These are phyloP conservation scores for Chanos chanos DNA, from an alignment of 2,797 vertebrate species.

Conservation along the genomic window DNA sequence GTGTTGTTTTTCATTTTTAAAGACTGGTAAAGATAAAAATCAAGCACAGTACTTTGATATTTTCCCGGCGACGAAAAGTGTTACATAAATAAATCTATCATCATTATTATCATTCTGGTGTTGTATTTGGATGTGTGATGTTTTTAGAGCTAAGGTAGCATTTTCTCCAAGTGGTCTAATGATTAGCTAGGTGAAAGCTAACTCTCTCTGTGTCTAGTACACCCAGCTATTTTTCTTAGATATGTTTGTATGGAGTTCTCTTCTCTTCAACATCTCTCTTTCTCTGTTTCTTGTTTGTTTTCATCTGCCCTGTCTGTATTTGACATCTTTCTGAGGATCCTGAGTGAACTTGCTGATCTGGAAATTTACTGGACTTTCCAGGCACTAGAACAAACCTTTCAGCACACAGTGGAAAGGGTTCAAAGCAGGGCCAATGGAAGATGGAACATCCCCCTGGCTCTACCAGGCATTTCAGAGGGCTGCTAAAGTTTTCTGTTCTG, in stretches of 20 bases:
- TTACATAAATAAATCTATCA: too few relatives aligned
- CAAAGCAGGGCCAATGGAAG: slow-evolving; percentile 23
- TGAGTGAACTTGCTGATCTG: slow-evolving; percentile 39
- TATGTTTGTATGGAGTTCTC: background rate
- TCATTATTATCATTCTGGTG: too few relatives aligned
- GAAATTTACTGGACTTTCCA: slow-evolving; percentile 45
- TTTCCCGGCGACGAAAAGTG: too few relatives aligned
- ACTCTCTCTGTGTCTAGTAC: background rate
- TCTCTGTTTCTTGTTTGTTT: background rate
- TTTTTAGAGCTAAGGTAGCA: too few relatives aligned
- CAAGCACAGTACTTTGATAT: too few relatives aligned
- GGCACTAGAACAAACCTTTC: slow-evolving; percentile 36
- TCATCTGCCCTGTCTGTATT: background rate
- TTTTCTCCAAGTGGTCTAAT: too few relatives aligned
- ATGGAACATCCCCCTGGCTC: slow-evolving; percentile 32
- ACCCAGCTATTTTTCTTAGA: background rate
- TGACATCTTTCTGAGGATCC: slow-evolving; percentile 27
- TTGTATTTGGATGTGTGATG: too few relatives aligned
- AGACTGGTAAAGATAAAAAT: too few relatives aligned
- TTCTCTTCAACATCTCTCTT: slow-evolving; percentile 1
- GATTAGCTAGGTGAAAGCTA: too few relatives aligned
- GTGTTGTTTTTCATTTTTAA: too few relatives aligned
- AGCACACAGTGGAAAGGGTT: slow-evolving; percentile 36
- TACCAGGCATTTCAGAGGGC: slow-evolving; percentile 28
- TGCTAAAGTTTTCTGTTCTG: slow-evolving; percentile 13